Evolutionary conservation across 2,113 vertebrate genomes (phyloP).

Genomic region (Thunnus thynnus): DNA sequence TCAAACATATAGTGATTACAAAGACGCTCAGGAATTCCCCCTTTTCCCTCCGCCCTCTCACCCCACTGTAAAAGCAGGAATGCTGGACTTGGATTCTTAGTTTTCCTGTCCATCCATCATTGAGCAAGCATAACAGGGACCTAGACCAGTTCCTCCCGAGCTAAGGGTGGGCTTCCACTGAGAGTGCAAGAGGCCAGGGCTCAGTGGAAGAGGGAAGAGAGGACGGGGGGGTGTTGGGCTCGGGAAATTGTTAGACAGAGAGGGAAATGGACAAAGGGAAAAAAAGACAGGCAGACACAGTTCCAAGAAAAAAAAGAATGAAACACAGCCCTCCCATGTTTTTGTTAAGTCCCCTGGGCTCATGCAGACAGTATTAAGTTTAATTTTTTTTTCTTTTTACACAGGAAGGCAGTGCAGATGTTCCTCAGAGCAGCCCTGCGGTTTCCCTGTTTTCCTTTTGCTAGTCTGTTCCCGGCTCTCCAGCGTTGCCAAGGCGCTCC

Average conservation of each 20-base stretch:
- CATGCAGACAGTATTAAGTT: slow-evolving; percentile 81
- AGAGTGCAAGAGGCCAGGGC: slow-evolving; percentile 73
- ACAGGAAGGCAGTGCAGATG: slow-evolving; percentile 84
- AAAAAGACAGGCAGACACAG: slow-evolving; percentile 77
- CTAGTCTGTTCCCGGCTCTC: slow-evolving; percentile 75
- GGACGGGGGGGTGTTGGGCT: slow-evolving; percentile 51
- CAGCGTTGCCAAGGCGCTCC: slow-evolving; percentile 81
- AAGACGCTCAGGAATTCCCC: slow-evolving; percentile 70
- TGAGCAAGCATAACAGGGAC: slow-evolving; percentile 78
- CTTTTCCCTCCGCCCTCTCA: slow-evolving; percentile 46
- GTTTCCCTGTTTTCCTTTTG: slow-evolving; percentile 82
- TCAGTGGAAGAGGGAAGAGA: slow-evolving; percentile 57
- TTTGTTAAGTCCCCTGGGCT: slow-evolving; percentile 74
- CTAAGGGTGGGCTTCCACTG: slow-evolving; percentile 76
- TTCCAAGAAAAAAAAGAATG: slow-evolving; percentile 72
- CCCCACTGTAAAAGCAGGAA: slow-evolving; percentile 77
- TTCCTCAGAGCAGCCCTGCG: slow-evolving; percentile 77
- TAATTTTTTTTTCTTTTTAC: slow-evolving; percentile 68
- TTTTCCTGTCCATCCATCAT: slow-evolving; percentile 81
- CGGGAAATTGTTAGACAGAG: slow-evolving; percentile 78
- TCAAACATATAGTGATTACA: slow-evolving; percentile 77
- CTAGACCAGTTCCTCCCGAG: slow-evolving; percentile 70
- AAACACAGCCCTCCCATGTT: slow-evolving; percentile 78
- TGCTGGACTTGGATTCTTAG: slow-evolving; percentile 75
- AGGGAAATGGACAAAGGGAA: slow-evolving; percentile 74